Evolutionary conservation across 2,113 vertebrate species (phyloP).

Genomic region (Perca schrenkii): DNA sequence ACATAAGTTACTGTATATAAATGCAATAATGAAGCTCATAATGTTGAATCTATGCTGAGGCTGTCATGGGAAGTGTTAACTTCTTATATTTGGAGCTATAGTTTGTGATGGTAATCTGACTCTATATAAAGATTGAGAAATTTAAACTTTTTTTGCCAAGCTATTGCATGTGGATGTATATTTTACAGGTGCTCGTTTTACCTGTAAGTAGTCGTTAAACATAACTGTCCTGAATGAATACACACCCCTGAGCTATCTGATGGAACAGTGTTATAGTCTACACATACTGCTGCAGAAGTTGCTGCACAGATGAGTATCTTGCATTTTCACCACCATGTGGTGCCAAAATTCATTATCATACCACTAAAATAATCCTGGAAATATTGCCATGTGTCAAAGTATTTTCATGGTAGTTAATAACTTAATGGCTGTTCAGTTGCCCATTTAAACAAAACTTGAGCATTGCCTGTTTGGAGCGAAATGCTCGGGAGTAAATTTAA

Average conservation of each 20-base stretch:
- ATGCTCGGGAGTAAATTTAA: too few species aligned
- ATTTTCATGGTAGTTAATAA: too few species aligned
- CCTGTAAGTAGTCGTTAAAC: background rate
- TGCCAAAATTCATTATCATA: too few species aligned
- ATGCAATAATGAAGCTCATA: background rate
- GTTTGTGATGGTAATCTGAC: background rate
- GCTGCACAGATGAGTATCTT: constrained; percentile 5
- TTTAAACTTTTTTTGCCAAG: background rate
- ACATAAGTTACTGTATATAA: background rate
- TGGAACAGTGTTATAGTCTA: background rate
- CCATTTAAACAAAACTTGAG: too few species aligned
- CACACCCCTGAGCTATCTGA: background rate
- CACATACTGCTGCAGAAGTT: background rate
- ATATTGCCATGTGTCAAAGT: too few species aligned
- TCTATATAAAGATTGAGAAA: background rate
- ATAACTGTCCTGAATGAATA: background rate
- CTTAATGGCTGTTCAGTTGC: too few species aligned
- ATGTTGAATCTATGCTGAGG: background rate
- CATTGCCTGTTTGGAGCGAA: too few species aligned
- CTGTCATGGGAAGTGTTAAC: background rate
- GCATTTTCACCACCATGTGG: constrained; percentile 22
- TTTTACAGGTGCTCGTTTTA: background rate
- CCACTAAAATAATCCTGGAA: too few species aligned
- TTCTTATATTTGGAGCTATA: too few species aligned
- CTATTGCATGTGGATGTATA: background rate